Percentiles rank a stretch among this genome's conserved stretches.
These are phyloP conservation scores for Xanthostigma xanthostigma DNA, from an alignment of 2,888 invertebrate genomes.

Conservation along the genomic window DNA sequence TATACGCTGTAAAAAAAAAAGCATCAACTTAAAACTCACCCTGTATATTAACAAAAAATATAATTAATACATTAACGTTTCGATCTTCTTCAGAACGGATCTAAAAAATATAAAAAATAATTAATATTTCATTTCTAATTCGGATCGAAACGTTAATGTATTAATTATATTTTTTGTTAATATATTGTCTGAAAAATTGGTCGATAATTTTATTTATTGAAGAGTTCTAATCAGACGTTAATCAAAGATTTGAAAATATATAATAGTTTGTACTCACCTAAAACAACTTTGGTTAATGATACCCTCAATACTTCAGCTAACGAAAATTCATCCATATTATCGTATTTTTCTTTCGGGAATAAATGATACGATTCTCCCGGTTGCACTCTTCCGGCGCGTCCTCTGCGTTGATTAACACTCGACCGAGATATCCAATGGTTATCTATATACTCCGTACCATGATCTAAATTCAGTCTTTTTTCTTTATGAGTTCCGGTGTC, in stretches of 20 bases:
- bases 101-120: too few relatives aligned
- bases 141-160: too few relatives aligned
- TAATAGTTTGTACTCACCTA: conserved; percentile 13
- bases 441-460: conserved; percentile 31
- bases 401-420: conserved; percentile 45
- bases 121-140: too few relatives aligned
- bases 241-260: not conserved
- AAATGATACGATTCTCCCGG: conserved; percentile 44
- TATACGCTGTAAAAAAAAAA: too few relatives aligned
- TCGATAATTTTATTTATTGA: too few relatives aligned
- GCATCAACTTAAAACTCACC: too few relatives aligned
- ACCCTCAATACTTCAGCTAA: conserved; percentile 47
- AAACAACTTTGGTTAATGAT: conserved; percentile 34
- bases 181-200: too few relatives aligned
- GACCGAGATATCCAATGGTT: conserved; percentile 47
- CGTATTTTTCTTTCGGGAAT: conserved; percentile 35
- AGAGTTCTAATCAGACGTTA: too few relatives aligned
- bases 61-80: too few relatives aligned
- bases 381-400: conserved; percentile 50
- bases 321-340: conserved; percentile 34
- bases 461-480: conserved; percentile 34
- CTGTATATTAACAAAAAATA: too few relatives aligned
- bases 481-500: conserved; percentile 49
- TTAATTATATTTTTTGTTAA: too few relatives aligned
- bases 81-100: too few relatives aligned